A percentile compares a stretch with the other conserved stretches of the same genome.
Evolutionary conservation across 2,888 invertebrate species (phyloP).

Genomic region (Mythimna lalbum): DNA sequence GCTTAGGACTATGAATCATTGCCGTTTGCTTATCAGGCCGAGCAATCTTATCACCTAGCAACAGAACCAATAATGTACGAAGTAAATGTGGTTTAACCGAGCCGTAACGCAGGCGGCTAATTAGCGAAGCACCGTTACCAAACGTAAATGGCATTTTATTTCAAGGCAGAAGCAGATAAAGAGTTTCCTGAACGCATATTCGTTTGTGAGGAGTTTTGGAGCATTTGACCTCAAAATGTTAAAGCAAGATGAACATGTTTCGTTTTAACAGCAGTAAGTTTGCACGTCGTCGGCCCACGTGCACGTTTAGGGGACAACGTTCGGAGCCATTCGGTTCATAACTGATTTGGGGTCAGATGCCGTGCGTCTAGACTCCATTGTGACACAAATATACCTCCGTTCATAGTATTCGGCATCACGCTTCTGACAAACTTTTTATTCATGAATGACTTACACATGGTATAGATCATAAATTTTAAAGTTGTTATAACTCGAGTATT

Average conservation of each 20-base stretch:
- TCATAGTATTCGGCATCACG: slow-evolving; percentile 19
- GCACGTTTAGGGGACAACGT: slow-evolving; percentile 79
- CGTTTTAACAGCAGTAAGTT: slow-evolving; percentile 34
- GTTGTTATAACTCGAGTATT: slow-evolving; percentile 10
- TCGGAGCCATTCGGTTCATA: slow-evolving; percentile 70
- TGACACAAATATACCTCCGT: slow-evolving; percentile 46
- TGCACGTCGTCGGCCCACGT: slow-evolving; percentile 74
- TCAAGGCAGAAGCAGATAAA: slow-evolving; percentile 55
- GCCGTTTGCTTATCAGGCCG: slow-evolving; percentile 40
- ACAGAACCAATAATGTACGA: slow-evolving; percentile 43
- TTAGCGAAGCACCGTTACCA: slow-evolving; percentile 46
- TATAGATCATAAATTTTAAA: not conserved
- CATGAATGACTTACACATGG: slow-evolving; percentile 25
- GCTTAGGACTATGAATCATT: slow-evolving; percentile 40
- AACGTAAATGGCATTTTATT: slow-evolving; percentile 39
- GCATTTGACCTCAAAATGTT: slow-evolving; percentile 47
- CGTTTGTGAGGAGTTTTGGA: slow-evolving; percentile 29
- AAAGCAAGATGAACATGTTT: slow-evolving; percentile 27
- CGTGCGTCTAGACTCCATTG: slow-evolving; percentile 73
- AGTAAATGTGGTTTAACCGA: slow-evolving; percentile 29
- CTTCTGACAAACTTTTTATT: slow-evolving; percentile 7
- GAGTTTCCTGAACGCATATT: slow-evolving; percentile 40
- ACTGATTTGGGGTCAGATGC: slow-evolving; percentile 82
- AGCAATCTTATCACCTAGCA: slow-evolving; percentile 65
- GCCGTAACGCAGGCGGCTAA: slow-evolving; percentile 41